phyloP scores from a whole-genome alignment of 2,797 vertebrate genomes.

The Bradypodion pumilum region DNA sequence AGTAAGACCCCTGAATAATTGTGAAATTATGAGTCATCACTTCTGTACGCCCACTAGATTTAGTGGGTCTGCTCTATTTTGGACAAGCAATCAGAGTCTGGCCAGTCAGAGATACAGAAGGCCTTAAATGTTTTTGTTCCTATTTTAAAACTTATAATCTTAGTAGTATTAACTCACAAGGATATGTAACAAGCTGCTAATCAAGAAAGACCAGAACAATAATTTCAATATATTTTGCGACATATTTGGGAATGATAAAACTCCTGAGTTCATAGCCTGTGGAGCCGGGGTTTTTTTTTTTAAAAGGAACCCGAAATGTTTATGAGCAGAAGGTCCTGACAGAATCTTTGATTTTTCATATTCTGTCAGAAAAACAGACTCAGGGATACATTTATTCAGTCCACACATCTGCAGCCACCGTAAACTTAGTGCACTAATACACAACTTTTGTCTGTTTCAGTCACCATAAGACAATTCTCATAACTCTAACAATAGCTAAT shows the following conservation, averaged over 20 bases:
- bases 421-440: neutral
- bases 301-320: neutral
- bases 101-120: no score
- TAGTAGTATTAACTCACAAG: slow-evolving; percentile 27
- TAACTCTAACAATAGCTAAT: no score
- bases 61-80: no score
- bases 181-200: slow-evolving; percentile 7
- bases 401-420: neutral
- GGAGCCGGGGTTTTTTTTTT: no score
- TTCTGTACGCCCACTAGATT: no score
- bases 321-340: neutral
- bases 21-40: no score
- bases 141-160: neutral
- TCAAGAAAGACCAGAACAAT: slow-evolving; percentile 17
- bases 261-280: neutral
- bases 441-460: neutral
- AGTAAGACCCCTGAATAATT: no score
- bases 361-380: neutral
- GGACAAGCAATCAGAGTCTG: no score
- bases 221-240: slow-evolving; percentile 6
- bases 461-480: neutral
- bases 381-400: neutral
- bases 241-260: neutral
- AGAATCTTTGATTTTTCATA: neutral
- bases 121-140: neutral